These are phyloP conservation scores for Drosophila littoralis DNA, from an alignment of 1,140 invertebrate species.

Conservation along the genomic window DNA sequence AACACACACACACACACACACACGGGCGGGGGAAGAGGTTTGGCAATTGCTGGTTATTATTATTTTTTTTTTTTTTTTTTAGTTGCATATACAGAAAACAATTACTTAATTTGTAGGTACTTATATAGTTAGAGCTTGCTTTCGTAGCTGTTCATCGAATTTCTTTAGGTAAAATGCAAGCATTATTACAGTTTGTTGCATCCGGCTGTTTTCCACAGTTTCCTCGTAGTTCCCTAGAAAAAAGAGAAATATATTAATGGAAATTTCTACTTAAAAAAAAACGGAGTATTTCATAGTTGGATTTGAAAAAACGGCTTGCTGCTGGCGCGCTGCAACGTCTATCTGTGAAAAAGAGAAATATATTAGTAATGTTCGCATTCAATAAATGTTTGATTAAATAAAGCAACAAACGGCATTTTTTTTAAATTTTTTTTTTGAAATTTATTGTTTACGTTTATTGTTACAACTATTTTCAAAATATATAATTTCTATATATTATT, in stretches of 20 bases:
- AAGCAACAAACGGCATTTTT: conserved; percentile 10
- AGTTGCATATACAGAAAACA: conserved; percentile 54
- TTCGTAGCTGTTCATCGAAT: not conserved
- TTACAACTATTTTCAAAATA: conserved; percentile 78
- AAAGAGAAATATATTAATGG: conserved; percentile 65
- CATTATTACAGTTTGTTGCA: not conserved
- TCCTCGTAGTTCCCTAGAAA: conserved; percentile 16
- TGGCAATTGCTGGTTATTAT: conserved; percentile 47
- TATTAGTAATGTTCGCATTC: conserved; percentile 56
- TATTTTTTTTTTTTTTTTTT: conserved; percentile 41
- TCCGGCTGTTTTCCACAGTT: not conserved
- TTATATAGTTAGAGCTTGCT: conserved; percentile 40
- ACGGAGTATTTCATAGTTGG: conserved; percentile 16
- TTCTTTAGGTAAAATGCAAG: not conserved
- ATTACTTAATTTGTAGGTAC: conserved; percentile 47
- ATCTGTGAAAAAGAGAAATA: conserved; percentile 54
- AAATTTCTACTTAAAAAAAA: conserved; percentile 24
- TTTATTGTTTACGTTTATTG: conserved; percentile 68
- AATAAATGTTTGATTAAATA: not conserved
- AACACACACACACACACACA: conserved; percentile 29
- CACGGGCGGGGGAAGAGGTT: conserved; percentile 37
- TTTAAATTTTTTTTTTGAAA: conserved; percentile 31
- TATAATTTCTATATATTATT: conserved; percentile 62
- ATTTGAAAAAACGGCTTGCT: conserved; percentile 39
- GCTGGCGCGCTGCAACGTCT: not conserved